Conservation (phyloP, 1,140 invertebrate genomes). For the Aphidius gifuensis region DNA sequence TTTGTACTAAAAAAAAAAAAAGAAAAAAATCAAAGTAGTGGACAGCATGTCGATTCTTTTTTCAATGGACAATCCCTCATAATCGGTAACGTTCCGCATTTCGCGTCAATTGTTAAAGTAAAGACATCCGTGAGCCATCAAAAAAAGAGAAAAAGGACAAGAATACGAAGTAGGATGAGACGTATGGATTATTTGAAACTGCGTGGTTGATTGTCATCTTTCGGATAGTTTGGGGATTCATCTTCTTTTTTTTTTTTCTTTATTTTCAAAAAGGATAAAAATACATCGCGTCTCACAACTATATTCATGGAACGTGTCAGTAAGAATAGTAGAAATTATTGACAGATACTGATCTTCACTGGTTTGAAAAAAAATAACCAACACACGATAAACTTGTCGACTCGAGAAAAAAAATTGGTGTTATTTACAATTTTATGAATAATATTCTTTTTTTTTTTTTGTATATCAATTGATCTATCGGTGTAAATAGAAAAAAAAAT, state of each 20-base stretch:
- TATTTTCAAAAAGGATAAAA: not conserved
- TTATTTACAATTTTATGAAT: not conserved
- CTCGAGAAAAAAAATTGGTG: too few relatives aligned
- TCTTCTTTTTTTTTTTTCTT: slow-evolving; percentile 6
- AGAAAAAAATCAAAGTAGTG: slow-evolving; percentile 5
- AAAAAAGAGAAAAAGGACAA: too few relatives aligned
- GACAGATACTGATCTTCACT: slow-evolving; percentile 17
- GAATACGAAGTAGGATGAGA: too few relatives aligned
- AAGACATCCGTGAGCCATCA: not conserved
- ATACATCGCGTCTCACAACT: not conserved
- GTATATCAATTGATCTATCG: too few relatives aligned
- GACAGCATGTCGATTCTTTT: slow-evolving; percentile 8
- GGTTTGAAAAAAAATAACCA: too few relatives aligned
- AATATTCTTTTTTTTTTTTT: too few relatives aligned
- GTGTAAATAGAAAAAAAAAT: too few relatives aligned
- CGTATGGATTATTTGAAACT: slow-evolving; percentile 31
- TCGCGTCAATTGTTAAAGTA: slow-evolving; percentile 32
- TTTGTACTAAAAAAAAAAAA: slow-evolving; percentile 14
- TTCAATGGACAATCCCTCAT: slow-evolving; percentile 37
- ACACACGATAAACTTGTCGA: too few relatives aligned
- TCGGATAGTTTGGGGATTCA: slow-evolving; percentile 15
- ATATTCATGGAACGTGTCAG: slow-evolving; percentile 34
- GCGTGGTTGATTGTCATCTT: slow-evolving; percentile 40
- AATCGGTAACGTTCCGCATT: slow-evolving; percentile 40
- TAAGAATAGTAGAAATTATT: slow-evolving; percentile 12